Base-by-base conservation (phyloP, 2,797 vertebrate genomes). In the Hemibagrus guttatus region DNA sequence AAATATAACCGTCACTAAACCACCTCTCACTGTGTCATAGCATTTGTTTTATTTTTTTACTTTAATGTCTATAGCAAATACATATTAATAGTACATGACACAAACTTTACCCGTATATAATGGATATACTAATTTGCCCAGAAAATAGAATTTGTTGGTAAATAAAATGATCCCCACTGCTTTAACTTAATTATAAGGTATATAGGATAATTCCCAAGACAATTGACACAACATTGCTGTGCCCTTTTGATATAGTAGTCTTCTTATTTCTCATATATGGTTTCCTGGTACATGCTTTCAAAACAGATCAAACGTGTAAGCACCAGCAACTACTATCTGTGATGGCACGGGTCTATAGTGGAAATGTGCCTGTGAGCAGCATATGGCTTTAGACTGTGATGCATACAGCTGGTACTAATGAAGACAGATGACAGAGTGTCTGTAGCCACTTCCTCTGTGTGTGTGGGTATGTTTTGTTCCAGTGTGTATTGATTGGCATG, bases 331-430 rank as follows among this genome's bases (percentile, higher is more conserved):
- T 91, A 72, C 89, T 84, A 39, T 90, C 90, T 87, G 81, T 90
- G 91, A 92, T 88, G 93, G 84, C 83, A 93, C 89, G 90, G 88
- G 87, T 89, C 91, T 92, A 90, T 89, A 89, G 91, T 88, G 90
- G 91, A 91, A 90, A 63, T 90, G 91, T 91, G 92, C 90, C 92
- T 93, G 91, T 92, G 89, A 93, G 92, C 86, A 94, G 93, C 95
- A 95, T 95, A 95, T 95, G 94, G 94, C 92, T 94, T 94, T 94
- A 91, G 93, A 91, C 93, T 93, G 90, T 92, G 92, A 95, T 93
- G 93, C 94, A 91, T 93, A 93, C 93, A 95, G 93, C 94, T 93
- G 92, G 94, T 93, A 93, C 95, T 95, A 95, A 96, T 95, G 95
- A 96, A 95, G 95, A 96, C 92, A 88, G 94, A 96, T 95, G 94